Base-by-base conservation (phyloP, 2,797 vertebrate genomes). In the Danio tinwini region DNA sequence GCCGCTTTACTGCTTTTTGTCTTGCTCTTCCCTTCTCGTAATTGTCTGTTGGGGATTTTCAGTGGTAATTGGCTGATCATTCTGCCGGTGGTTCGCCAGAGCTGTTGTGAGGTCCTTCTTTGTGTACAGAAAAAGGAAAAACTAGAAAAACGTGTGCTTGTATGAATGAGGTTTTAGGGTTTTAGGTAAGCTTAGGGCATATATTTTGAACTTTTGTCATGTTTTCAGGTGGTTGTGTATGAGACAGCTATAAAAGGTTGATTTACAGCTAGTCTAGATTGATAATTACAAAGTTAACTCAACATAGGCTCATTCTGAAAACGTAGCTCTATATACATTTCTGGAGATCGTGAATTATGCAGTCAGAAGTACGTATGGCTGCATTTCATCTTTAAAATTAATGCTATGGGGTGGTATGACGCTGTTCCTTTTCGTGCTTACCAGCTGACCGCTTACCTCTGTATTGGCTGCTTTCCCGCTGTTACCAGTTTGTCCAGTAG, bases 1-100 rank as follows among this genome's bases (percentile, higher is more conserved):
- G 86, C 87, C 85, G 50, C 84, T 87, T 87, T 74, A 55, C 69
- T 68, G 42, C 71, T 69, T 81, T 89, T 74, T 81, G 62, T 76
- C 81, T 76, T 76, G 53, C 61, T 85, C 70, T 70, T 58, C 40
- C 53, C 47, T 82, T 78, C 55, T 76, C 42, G 42, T 62, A 63
- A 49, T 40, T 78, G 75, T 45, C 19, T 76, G 56, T 53, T 64
- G 74, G 81, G 55, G 67, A 75, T 79, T 84, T 86, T 59, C 21
- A 16, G 44, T 65, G 55, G 62, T 62, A 44, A 72, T 49, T 67
- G 77, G 65, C 39, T 68, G 40, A 58, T 64, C 62, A 10, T 55
- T 58, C 50, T 16, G 4, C 79, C 44, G 47, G 21, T 80, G 78
- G 70, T 83, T 81, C 59, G 71, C 81, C 84, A 37, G 69, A 78